phyloP scores from a whole-genome alignment of 2,113 vertebrate species.

The Myocastor coypus region DNA sequence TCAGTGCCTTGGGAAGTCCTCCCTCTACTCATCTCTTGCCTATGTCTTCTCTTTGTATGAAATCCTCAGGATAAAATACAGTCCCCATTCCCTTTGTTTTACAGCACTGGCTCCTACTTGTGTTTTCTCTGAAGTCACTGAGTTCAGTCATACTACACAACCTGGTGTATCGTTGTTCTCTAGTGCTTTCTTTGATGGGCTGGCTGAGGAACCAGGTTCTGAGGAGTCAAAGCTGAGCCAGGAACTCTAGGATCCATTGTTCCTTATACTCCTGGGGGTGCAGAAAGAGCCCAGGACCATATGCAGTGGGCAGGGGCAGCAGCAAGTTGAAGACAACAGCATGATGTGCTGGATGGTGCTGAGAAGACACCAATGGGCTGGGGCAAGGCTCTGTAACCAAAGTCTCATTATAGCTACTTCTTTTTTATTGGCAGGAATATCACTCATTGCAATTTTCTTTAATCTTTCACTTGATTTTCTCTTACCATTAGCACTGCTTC shows the following conservation, averaged over 20 bases:
- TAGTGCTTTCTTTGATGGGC: not conserved
- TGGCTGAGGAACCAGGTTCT: not conserved
- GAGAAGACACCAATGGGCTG: not conserved
- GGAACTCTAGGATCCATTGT: not conserved
- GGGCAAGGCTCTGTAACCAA: not conserved
- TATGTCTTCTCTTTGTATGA: not conserved
- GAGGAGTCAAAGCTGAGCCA: not conserved
- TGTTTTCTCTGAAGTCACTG: conserved; percentile 2
- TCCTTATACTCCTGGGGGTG: not conserved
- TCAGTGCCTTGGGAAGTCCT: not conserved
- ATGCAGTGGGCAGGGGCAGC: not conserved
- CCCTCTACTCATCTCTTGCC: not conserved
- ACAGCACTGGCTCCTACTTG: not conserved
- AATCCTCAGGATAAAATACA: not conserved
- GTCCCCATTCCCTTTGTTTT: not conserved
- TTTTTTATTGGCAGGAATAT: not conserved
- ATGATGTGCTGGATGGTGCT: not conserved
- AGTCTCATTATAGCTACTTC: not conserved
- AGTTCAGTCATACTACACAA: not conserved
- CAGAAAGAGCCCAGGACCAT: not conserved
- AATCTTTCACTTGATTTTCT: conserved; percentile 33
- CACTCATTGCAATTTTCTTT: not conserved
- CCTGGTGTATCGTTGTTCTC: not conserved
- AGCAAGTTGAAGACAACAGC: not conserved
- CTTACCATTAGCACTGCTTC: not conserved